A percentile compares a stretch with the other conserved stretches of the same genome.
Evolutionary conservation across 2,888 invertebrate genomes (phyloP).

Genomic region (Scrobipalpa costella): DNA sequence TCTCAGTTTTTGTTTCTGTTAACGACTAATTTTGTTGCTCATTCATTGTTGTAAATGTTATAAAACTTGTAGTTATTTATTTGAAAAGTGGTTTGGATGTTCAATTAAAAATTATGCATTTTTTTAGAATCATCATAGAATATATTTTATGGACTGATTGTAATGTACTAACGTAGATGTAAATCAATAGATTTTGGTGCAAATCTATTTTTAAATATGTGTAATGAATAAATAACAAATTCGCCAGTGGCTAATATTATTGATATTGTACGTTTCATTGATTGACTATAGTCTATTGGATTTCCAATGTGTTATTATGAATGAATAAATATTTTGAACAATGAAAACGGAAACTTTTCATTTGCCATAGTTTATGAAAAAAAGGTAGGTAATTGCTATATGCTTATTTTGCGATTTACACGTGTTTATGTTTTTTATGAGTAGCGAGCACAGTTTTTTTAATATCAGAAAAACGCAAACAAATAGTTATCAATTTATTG

Average conservation of each 20-base stretch:
- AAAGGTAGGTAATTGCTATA: too few relatives aligned
- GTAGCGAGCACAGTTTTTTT: too few relatives aligned
- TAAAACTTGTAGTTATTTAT: neutral
- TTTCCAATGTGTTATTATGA: constrained; percentile 32
- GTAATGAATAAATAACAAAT: constrained; percentile 15
- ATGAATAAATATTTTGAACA: constrained; percentile 34
- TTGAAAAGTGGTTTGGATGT: too few relatives aligned
- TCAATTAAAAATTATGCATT: neutral
- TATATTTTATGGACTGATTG: constrained; percentile 33
- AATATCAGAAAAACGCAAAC: neutral
- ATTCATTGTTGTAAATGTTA: neutral
- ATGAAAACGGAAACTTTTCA: constrained; percentile 3
- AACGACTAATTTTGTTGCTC: neutral
- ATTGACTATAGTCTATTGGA: constrained; percentile 32
- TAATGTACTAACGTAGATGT: constrained; percentile 23
- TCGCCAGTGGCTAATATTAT: constrained; percentile 23
- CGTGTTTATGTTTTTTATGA: too few relatives aligned
- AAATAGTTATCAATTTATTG: neutral
- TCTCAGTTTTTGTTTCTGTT: neutral
- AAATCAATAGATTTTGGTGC: constrained; percentile 27
- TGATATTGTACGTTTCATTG: constrained; percentile 27
- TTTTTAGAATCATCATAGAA: constrained; percentile 26
- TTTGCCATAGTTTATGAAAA: too few relatives aligned
- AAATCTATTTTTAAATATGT: constrained; percentile 30
- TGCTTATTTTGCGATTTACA: too few relatives aligned